Conservation (phyloP, 2,797 vertebrate genomes). For the Epinephelus coioides region DNA sequence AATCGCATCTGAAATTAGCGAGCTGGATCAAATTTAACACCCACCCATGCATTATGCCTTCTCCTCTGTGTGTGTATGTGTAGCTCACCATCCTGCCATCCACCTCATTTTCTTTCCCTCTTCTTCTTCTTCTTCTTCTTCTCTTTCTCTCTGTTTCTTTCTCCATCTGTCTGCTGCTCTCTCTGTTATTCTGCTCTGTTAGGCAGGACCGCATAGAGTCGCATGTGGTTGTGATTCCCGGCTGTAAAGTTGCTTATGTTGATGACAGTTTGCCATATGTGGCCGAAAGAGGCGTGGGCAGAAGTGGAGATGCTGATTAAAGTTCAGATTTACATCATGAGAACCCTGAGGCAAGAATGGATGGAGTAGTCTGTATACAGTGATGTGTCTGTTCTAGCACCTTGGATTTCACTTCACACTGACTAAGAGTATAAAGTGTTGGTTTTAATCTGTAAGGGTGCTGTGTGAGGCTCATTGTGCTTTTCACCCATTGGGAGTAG, state of each 20-base stretch:
- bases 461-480: neutral
- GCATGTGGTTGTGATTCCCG: constrained; percentile 50
- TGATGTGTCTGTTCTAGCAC: neutral
- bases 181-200: constrained; percentile 60
- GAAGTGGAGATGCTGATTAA: constrained; percentile 9
- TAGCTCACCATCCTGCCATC: neutral
- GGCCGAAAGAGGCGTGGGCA: constrained; percentile 20
- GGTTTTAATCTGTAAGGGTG: neutral
- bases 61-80: neutral
- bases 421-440: no score
- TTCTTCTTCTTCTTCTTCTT: no score
- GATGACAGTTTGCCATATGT: constrained; percentile 59
- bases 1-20: constrained; percentile 52
- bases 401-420: neutral
- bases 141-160: neutral
- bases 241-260: constrained; percentile 44
- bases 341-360: neutral
- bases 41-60: constrained; percentile 41
- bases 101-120: constrained; percentile 7
- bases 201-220: constrained; percentile 44
- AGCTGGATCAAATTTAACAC: constrained; percentile 42
- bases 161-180: constrained; percentile 50
- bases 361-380: neutral
- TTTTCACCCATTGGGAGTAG: neutral
- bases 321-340: constrained; percentile 25